Evolutionary conservation across 1,140 invertebrate genomes (phyloP).

Genomic region (Popillia japonica): DNA sequence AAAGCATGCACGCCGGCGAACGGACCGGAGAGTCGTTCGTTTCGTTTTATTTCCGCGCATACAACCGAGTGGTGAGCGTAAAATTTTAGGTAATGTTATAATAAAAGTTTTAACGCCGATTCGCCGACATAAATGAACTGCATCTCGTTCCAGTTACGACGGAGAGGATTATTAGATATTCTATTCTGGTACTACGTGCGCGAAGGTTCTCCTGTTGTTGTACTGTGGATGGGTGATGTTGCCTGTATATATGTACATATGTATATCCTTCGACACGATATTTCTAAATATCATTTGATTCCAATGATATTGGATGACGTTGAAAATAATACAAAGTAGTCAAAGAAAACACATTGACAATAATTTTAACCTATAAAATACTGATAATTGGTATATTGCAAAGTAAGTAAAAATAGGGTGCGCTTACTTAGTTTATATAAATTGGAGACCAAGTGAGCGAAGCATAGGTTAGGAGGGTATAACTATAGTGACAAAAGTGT

Average conservation of each 20-base stretch:
- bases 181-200: not conserved
- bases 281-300: too few species aligned
- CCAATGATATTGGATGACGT: too few species aligned
- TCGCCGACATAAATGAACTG: slow-evolving; percentile 21
- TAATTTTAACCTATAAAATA: too few species aligned
- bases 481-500: too few species aligned
- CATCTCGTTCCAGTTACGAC: slow-evolving; percentile 22
- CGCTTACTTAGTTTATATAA: too few species aligned
- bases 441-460: too few species aligned
- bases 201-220: not conserved
- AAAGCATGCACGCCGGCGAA: not conserved
- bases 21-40: not conserved
- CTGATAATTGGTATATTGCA: too few species aligned
- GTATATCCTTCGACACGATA: not conserved
- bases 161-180: slow-evolving; percentile 31
- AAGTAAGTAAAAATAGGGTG: too few species aligned
- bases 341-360: too few species aligned
- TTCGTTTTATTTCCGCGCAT: slow-evolving; percentile 8
- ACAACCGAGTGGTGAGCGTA: slow-evolving; percentile 16
- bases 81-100: slow-evolving; percentile 35
- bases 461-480: too few species aligned
- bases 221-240: not conserved
- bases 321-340: too few species aligned
- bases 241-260: not conserved
- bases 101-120: slow-evolving; percentile 32